phyloP scores from a whole-genome alignment of 2,888 invertebrate genomes.

The Nysson spinosus region DNA sequence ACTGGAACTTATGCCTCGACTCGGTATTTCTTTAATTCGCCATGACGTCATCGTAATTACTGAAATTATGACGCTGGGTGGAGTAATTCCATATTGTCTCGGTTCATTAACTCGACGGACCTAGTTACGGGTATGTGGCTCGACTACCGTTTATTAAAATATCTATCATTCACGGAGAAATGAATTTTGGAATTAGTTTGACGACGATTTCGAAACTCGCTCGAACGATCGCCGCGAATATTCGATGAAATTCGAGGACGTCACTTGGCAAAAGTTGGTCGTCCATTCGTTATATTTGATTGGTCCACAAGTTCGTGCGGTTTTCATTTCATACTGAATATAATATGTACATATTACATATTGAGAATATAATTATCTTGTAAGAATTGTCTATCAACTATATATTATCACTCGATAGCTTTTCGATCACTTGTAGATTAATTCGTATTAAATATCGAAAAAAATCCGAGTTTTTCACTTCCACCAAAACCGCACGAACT shows the following conservation, averaged over 20 bases:
- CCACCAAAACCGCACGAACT: too few species aligned
- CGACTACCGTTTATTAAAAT: too few species aligned
- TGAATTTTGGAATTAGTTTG: background rate
- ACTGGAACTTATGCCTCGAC: slow-evolving; percentile 16
- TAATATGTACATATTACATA: too few species aligned
- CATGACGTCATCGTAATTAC: slow-evolving; percentile 52
- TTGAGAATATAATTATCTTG: too few species aligned
- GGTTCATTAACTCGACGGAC: slow-evolving; percentile 6
- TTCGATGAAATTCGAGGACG: slow-evolving; percentile 13
- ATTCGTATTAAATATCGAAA: too few species aligned
- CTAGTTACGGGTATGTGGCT: background rate
- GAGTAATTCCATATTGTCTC: slow-evolving; percentile 28
- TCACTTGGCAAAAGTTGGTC: slow-evolving; percentile 18
- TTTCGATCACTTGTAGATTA: too few species aligned
- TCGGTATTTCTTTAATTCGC: slow-evolving; percentile 26
- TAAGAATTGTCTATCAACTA: too few species aligned
- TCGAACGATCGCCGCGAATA: slow-evolving; percentile 3
- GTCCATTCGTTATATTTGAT: background rate
- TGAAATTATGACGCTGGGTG: slow-evolving; percentile 35
- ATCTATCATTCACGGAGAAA: too few species aligned
- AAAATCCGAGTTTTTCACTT: too few species aligned
- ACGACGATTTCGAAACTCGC: background rate
- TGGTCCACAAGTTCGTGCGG: too few species aligned
- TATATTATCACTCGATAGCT: too few species aligned
- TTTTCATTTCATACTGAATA: too few species aligned